phyloP scores from a whole-genome alignment of 2,888 invertebrate species.

The Callyntrura sp. region DNA sequence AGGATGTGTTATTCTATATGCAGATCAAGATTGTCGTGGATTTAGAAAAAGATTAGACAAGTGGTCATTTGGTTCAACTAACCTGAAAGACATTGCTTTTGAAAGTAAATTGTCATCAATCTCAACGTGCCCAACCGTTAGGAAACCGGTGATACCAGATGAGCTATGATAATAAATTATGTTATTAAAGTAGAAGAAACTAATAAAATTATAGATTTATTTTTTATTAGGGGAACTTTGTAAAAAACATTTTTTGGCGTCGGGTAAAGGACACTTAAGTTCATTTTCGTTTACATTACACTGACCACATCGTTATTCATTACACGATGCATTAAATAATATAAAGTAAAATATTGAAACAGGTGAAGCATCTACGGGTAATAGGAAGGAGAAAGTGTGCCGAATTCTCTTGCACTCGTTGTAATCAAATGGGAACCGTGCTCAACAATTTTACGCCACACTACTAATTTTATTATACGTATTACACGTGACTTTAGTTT shows the following conservation, averaged over 20 bases:
- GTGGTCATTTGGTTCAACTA: slow-evolving; percentile 79
- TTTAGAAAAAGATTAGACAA: slow-evolving; percentile 77
- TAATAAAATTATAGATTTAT: slow-evolving; percentile 18
- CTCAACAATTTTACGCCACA: too few relatives aligned
- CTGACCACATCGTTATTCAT: too few relatives aligned
- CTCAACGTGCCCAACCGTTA: slow-evolving; percentile 73
- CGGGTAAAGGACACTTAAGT: too few relatives aligned
- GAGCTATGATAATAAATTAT: slow-evolving; percentile 55
- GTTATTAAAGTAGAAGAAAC: neutral
- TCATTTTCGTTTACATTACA: too few relatives aligned
- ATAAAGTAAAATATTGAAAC: too few relatives aligned
- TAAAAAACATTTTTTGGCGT: neutral
- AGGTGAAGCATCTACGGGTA: too few relatives aligned
- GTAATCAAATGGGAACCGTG: too few relatives aligned
- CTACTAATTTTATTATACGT: too few relatives aligned
- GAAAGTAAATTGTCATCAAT: slow-evolving; percentile 77
- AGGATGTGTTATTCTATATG: slow-evolving; percentile 78
- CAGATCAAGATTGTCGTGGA: slow-evolving; percentile 78
- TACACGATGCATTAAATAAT: too few relatives aligned
- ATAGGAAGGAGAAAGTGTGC: too few relatives aligned
- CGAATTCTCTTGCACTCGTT: too few relatives aligned
- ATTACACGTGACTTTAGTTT: too few relatives aligned
- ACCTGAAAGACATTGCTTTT: slow-evolving; percentile 80
- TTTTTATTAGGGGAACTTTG: neutral
- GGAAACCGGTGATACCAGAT: slow-evolving; percentile 73